These are phyloP conservation scores for Takifugu ocellatus DNA, from an alignment of 2,797 vertebrate genomes.

Conservation along the genomic window DNA sequence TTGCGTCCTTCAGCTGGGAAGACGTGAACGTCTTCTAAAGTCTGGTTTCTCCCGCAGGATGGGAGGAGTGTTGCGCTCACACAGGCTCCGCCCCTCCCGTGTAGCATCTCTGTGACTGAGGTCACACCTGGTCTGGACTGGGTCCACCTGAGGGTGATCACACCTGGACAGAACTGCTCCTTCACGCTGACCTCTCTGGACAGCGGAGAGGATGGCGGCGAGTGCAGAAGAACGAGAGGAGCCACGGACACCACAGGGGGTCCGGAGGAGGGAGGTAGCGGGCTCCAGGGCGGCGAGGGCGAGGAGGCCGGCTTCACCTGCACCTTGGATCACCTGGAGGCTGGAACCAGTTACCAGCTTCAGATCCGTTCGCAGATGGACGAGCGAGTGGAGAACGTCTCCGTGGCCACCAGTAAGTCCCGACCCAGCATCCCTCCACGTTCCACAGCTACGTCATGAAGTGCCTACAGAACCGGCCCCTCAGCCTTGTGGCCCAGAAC, in stretches of 20 bases:
- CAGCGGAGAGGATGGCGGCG: not conserved
- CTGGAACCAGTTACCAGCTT: slow-evolving; percentile 64
- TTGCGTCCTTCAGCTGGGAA: too few relatives aligned
- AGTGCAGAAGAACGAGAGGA: slow-evolving; percentile 21
- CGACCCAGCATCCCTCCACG: not conserved
- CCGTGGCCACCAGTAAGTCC: slow-evolving; percentile 68
- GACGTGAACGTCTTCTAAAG: not conserved
- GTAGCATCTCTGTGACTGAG: slow-evolving; percentile 47
- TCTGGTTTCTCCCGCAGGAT: slow-evolving; percentile 42
- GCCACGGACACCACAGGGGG: not conserved
- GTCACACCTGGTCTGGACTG: slow-evolving; percentile 34
- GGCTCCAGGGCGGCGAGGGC: not conserved
- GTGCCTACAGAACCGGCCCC: too few relatives aligned
- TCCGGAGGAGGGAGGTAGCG: not conserved
- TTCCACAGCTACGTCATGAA: too few relatives aligned
- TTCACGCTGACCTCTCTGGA: slow-evolving; percentile 46
- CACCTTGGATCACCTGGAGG: slow-evolving; percentile 53
- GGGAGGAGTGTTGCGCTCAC: slow-evolving; percentile 19
- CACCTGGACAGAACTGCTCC: slow-evolving; percentile 48
- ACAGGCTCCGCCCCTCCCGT: slow-evolving; percentile 17
- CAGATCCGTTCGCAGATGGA: slow-evolving; percentile 47
- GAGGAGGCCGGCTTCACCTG: slow-evolving; percentile 39
- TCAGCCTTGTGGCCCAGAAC: too few relatives aligned
- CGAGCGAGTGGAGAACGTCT: slow-evolving; percentile 39
- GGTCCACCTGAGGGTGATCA: slow-evolving; percentile 41